Percentiles rank a stretch among this genome's conserved stretches.
phyloP scores from a whole-genome alignment of 2,113 vertebrate genomes.

The Mobula hypostoma region DNA sequence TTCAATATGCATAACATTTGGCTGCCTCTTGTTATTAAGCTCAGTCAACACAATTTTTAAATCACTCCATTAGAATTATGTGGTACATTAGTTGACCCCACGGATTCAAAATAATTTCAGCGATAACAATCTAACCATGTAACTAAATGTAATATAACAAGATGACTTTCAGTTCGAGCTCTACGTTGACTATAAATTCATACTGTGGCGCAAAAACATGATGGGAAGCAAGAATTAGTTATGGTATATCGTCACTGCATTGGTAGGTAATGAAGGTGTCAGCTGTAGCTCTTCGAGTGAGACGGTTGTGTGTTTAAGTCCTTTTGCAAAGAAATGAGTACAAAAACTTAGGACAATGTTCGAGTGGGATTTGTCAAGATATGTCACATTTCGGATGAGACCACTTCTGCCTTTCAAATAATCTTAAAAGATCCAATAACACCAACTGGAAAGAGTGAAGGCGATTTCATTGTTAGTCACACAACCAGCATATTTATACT shows the following conservation, averaged over 20 bases:
- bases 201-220: background rate
- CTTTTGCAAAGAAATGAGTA: no score
- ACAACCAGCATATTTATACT: no score
- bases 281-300: background rate
- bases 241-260: background rate
- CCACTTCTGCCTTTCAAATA: no score
- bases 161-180: background rate
- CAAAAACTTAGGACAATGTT: no score
- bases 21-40: background rate
- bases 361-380: no score
- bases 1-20: background rate
- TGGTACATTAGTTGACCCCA: background rate
- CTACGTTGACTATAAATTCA: background rate
- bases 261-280: background rate
- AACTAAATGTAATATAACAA: slow-evolving; percentile 7
- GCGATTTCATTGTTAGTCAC: no score
- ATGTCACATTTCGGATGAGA: no score
- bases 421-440: no score
- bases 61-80: slow-evolving; percentile 1
- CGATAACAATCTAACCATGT: background rate
- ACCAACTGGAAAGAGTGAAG: no score
- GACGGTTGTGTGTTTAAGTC: background rate
- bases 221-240: no score
- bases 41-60: background rate
- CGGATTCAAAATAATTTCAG: background rate